Conservation (phyloP, 2,113 vertebrate species). For the Calonectris borealis region DNA sequence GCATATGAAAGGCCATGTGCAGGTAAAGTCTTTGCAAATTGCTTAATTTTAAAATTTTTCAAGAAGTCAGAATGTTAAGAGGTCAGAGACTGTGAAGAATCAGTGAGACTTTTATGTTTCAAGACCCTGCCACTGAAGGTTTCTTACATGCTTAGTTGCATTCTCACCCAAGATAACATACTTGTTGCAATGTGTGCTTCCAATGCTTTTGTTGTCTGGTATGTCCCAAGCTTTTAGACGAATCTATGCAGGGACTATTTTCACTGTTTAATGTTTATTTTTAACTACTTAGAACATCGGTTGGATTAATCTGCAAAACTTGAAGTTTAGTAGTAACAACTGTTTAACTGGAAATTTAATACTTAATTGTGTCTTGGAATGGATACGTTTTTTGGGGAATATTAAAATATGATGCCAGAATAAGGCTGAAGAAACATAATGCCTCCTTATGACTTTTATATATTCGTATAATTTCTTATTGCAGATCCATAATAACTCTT, state of each 20-base stretch:
- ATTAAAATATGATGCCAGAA: background rate
- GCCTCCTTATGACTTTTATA: background rate
- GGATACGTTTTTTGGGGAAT: background rate
- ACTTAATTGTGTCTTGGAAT: background rate
- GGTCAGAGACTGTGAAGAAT: background rate
- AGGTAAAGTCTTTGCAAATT: background rate
- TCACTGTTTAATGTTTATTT: background rate
- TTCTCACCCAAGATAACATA: background rate
- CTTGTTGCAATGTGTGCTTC: background rate
- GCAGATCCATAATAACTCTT: background rate
- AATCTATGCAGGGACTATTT: background rate
- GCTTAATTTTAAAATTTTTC: background rate
- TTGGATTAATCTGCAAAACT: background rate
- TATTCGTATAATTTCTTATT: background rate
- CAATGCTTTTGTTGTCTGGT: background rate
- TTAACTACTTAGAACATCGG: background rate
- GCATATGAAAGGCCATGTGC: background rate
- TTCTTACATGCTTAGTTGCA: background rate
- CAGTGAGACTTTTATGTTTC: background rate
- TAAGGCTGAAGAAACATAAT: background rate
- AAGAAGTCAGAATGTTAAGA: background rate
- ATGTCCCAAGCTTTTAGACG: background rate
- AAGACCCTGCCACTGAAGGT: background rate
- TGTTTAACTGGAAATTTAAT: background rate
- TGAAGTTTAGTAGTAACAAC: background rate